Conservation (phyloP, 2,888 invertebrate genomes). For the Macaria liturata region DNA sequence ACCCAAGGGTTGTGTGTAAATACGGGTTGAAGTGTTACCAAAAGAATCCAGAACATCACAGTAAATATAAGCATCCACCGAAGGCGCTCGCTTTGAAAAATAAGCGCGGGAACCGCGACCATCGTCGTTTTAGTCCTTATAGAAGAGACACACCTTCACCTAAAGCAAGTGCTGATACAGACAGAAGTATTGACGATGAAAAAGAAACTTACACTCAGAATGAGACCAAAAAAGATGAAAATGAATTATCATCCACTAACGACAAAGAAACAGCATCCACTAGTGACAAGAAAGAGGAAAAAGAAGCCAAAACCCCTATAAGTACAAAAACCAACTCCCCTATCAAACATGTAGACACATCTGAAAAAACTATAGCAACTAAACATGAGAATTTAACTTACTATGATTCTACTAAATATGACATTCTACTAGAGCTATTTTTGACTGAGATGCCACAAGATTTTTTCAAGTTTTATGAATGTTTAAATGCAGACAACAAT, state of each 20-base stretch:
- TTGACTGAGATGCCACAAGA: slow-evolving; percentile 94
- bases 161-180: background rate
- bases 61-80: slow-evolving; percentile 89
- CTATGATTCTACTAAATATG: slow-evolving; percentile 73
- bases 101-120: slow-evolving; percentile 37
- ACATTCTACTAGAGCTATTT: slow-evolving; percentile 88
- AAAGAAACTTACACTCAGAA: background rate
- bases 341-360: background rate
- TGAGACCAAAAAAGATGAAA: background rate
- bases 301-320: too few species aligned
- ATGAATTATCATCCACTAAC: background rate
- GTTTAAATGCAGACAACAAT: slow-evolving; percentile 82
- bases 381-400: slow-evolving; percentile 54
- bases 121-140: slow-evolving; percentile 52
- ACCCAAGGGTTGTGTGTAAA: slow-evolving; percentile 86
- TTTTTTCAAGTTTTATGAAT: slow-evolving; percentile 93
- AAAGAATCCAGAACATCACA: slow-evolving; percentile 88
- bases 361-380: slow-evolving; percentile 8
- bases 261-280: background rate
- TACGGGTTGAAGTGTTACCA: slow-evolving; percentile 92
- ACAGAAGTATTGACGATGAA: slow-evolving; percentile 4
- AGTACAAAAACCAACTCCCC: background rate
- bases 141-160: slow-evolving; percentile 16
- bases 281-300: background rate
- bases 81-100: slow-evolving; percentile 56